These are phyloP conservation scores for Ochotona princeps DNA, from an alignment of 2,113 vertebrate genomes.

Conservation along the genomic window DNA sequence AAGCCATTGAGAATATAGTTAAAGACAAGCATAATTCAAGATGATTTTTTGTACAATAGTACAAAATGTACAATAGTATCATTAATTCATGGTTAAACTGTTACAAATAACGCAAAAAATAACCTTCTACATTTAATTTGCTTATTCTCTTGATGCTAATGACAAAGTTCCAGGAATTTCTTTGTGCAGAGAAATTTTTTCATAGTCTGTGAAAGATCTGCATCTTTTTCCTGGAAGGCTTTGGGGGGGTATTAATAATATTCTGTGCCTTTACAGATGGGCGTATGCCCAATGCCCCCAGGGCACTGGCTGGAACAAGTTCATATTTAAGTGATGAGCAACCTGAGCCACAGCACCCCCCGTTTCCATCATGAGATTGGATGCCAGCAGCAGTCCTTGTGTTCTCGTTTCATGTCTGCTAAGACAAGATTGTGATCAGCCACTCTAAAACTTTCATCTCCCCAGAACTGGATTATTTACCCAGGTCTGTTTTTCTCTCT, in stretches of 20 bases:
- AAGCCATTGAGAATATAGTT: conserved; percentile 29
- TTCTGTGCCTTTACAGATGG: conserved; percentile 26
- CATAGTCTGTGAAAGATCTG: conserved; percentile 65
- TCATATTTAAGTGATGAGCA: conserved; percentile 92
- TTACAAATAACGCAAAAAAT: conserved; percentile 66
- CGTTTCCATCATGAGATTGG: conserved; percentile 84
- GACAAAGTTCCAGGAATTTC: conserved; percentile 77
- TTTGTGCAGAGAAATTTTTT: conserved; percentile 59
- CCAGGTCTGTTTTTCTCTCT: conserved; percentile 72
- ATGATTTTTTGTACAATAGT: background rate
- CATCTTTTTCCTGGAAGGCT: conserved; percentile 58
- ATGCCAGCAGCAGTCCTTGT: conserved; percentile 77
- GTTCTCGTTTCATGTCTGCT: conserved; percentile 78
- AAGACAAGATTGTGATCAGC: conserved; percentile 82
- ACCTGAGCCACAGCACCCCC: conserved; percentile 79
- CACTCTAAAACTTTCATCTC: conserved; percentile 84
- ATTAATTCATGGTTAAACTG: conserved; percentile 26
- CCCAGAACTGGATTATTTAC: conserved; percentile 79
- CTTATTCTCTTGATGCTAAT: conserved; percentile 31
- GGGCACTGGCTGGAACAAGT: conserved; percentile 83
- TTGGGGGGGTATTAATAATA: conserved; percentile 66
- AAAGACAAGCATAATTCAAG: conserved; percentile 25
- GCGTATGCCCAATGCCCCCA: conserved; percentile 73
- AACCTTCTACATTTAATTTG: conserved; percentile 32
- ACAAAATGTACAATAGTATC: background rate